Base-by-base conservation (phyloP, 2,113 vertebrate species). In the Dicaeum eximium region DNA sequence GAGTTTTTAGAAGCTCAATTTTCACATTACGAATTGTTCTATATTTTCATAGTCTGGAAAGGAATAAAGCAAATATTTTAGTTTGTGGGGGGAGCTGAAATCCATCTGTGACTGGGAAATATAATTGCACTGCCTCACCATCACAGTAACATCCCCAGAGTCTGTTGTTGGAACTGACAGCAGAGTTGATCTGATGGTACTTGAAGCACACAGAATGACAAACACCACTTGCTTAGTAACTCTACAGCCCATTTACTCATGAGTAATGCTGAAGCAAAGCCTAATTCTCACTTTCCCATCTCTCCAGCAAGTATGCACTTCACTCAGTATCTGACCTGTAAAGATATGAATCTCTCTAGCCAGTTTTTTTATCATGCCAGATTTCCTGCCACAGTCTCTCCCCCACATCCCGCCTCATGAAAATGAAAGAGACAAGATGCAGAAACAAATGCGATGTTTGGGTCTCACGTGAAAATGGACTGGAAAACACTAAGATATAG, bases 1-100 rank as follows among this genome's bases (percentile, higher is more conserved):
- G 54, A 48, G 42, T 66, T 87, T 94, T 95, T 45, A 86, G 87
- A 86, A 73, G 90, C 42, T 92, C 38, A 62, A 9, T 86, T 92
- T 94, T 90, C 38, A 66, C 50, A 31, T 77, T 94, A 72, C 27
- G 67, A 92, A 69, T 95, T 92, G 45, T 88, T 94, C 67, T 88
- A 9, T 91, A 91, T 94, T 95, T 94, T 80, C 67, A 61, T 58
- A 91, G 30, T 89, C 71, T 95, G 90, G 73, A 94, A 80, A 86
- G 35, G 27, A 94, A 93, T 75, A 85, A 71, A 87, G 61, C 35
- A 97, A 95, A 96, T 95, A 92, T 94, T 95, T 95, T 90, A 54
- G 66, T 94, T 62, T 64, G 7, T 8, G 23, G 20, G 31, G 21
- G 25, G 31, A 87, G 37, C 30, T 80, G 78, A 85, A 92, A 91